Percentiles rank a stretch among this genome's conserved stretches.
phyloP scores from a whole-genome alignment of 2,113 vertebrate genomes.

The Rhizomys pruinosus region DNA sequence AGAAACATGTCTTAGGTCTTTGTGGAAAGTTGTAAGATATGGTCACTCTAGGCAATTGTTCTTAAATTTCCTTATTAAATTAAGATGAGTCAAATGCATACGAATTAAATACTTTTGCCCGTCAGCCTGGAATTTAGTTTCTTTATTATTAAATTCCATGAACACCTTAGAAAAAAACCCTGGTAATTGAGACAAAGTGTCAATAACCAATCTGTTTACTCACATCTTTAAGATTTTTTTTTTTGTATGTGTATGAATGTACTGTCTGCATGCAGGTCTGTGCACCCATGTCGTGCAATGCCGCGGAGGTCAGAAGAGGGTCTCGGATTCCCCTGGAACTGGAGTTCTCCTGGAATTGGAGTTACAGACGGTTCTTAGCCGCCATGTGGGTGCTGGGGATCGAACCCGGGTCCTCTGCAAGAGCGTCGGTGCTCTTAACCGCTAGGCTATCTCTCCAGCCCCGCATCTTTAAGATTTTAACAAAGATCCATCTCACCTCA shows the following conservation, averaged over 20 bases:
- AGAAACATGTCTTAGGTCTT: not conserved
- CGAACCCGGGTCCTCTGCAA: no score
- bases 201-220: not conserved
- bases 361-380: no score
- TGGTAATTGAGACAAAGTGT: not conserved
- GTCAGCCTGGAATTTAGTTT: not conserved
- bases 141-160: not conserved
- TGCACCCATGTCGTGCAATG: no score
- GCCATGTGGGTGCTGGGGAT: no score
- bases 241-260: no score
- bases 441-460: no score
- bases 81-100: not conserved
- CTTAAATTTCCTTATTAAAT: not conserved
- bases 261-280: no score
- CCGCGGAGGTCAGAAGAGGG: no score
- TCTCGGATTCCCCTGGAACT: no score
- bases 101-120: not conserved
- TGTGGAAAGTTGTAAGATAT: not conserved
- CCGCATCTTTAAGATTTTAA: slow-evolving; percentile 21
- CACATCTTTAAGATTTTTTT: no score
- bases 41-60: not conserved
- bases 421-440: no score
- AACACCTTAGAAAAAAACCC: slow-evolving; percentile 16
- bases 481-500: not conserved
- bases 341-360: no score